phyloP scores from a whole-genome alignment of 2,888 invertebrate genomes.

The Lomographa bimaculata region DNA sequence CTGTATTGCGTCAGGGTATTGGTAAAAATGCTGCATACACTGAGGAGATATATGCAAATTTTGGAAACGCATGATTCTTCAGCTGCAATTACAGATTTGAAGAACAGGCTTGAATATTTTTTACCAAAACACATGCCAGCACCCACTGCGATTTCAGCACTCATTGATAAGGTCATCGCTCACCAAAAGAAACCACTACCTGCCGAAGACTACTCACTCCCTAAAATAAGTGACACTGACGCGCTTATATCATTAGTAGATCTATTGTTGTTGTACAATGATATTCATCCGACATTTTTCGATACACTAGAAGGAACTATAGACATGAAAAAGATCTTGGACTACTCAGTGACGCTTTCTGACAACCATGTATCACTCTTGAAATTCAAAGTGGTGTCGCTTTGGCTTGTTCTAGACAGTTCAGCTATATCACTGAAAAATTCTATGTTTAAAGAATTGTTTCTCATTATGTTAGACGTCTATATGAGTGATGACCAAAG shows the following conservation, averaged over 20 bases:
- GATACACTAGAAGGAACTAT: slow-evolving; percentile 73
- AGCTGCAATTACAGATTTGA: slow-evolving; percentile 54
- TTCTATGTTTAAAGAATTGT: slow-evolving; percentile 78
- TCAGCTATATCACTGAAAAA: slow-evolving; percentile 78
- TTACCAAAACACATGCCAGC: slow-evolving; percentile 73
- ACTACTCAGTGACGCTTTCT: slow-evolving; percentile 56
- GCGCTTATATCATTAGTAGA: slow-evolving; percentile 64
- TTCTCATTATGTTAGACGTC: slow-evolving; percentile 82
- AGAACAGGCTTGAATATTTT: slow-evolving; percentile 67
- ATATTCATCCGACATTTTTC: slow-evolving; percentile 68
- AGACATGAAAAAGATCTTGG: slow-evolving; percentile 68
- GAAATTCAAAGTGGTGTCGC: slow-evolving; percentile 73
- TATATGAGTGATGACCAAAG: slow-evolving; percentile 63
- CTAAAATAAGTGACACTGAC: slow-evolving; percentile 55
- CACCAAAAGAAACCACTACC: slow-evolving; percentile 28
- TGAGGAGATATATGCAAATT: slow-evolving; percentile 78
- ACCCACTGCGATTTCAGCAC: slow-evolving; percentile 54
- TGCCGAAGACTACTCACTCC: slow-evolving; percentile 50
- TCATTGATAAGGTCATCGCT: slow-evolving; percentile 60
- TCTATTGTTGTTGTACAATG: slow-evolving; percentile 67
- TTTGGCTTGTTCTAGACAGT: slow-evolving; percentile 73
- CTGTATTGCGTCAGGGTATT: slow-evolving; percentile 76
- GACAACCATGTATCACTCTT: slow-evolving; percentile 55
- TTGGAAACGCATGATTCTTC: slow-evolving; percentile 62
- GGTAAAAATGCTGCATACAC: slow-evolving; percentile 80